phyloP scores from a whole-genome alignment of 2,888 invertebrate species.

The Euclidia mi region DNA sequence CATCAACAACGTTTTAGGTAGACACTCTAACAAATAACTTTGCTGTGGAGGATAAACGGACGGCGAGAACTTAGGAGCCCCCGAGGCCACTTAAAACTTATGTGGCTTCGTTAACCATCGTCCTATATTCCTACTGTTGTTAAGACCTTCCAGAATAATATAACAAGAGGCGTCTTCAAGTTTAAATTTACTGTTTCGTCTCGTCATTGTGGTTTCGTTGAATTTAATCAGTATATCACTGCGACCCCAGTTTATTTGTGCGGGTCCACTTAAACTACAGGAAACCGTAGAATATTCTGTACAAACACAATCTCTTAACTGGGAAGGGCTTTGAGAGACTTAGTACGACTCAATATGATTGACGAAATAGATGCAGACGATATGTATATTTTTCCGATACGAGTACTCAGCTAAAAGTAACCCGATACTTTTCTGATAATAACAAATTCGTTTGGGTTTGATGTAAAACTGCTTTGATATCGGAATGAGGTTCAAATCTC shows the following conservation, averaged over 20 bases:
- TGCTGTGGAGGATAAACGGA: conserved; percentile 84
- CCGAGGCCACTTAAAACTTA: conserved; percentile 88
- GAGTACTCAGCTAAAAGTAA: conserved; percentile 14
- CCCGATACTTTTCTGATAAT: conserved; percentile 21
- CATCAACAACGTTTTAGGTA: conserved; percentile 78
- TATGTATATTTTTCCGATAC: conserved; percentile 36
- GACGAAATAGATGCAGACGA: conserved; percentile 39
- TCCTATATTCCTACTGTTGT: conserved; percentile 75
- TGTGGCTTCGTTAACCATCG: conserved; percentile 86
- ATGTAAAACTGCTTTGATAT: conserved; percentile 23
- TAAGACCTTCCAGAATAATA: conserved; percentile 71
- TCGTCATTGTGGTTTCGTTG: conserved; percentile 57
- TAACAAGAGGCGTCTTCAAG: conserved; percentile 61
- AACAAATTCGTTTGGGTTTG: conserved; percentile 23
- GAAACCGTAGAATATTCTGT: conserved; percentile 22
- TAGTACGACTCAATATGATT: conserved; percentile 33
- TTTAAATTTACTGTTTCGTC: conserved; percentile 64
- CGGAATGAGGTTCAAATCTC: conserved; percentile 16
- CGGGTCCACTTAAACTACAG: conserved; percentile 21
- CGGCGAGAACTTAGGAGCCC: conserved; percentile 77
- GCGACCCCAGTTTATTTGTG: conserved; percentile 33
- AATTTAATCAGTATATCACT: conserved; percentile 56
- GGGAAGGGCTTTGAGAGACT: conserved; percentile 32
- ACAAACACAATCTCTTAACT: conserved; percentile 20
- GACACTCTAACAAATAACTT: conserved; percentile 84